These are phyloP conservation scores for Leptestheria dahalacensis DNA, from an alignment of 1,140 invertebrate genomes.

Conservation along the genomic window DNA sequence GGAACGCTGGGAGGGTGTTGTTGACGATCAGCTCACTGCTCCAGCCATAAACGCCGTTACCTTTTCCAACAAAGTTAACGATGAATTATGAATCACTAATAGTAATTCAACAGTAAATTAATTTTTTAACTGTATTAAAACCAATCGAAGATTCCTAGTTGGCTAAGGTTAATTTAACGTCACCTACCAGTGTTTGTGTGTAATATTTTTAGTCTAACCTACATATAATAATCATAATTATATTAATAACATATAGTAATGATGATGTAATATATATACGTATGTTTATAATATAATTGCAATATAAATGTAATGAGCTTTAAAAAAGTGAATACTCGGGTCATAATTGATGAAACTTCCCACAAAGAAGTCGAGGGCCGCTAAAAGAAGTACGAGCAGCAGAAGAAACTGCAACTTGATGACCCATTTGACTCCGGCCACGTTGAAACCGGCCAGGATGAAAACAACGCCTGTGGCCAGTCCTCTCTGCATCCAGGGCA, in stretches of 20 bases:
- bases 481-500: conserved; percentile 55
- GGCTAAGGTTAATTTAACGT: no score
- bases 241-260: no score
- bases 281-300: no score
- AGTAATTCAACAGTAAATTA: background rate
- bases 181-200: no score
- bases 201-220: no score
- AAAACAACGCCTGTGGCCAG: conserved; percentile 68
- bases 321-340: conserved; percentile 3
- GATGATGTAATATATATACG: no score
- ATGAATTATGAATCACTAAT: background rate
- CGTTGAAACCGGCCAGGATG: conserved; percentile 67
- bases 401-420: conserved; percentile 78
- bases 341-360: conserved; percentile 58
- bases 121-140: no score
- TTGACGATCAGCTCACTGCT: conserved; percentile 54
- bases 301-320: no score
- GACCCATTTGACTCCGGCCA: conserved; percentile 86
- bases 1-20: conserved; percentile 69
- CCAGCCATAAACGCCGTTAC: conserved; percentile 72
- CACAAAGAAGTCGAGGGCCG: conserved; percentile 74
- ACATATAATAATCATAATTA: no score
- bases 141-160: no score
- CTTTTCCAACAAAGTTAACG: conserved; percentile 32
- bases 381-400: conserved; percentile 62